Evolutionary conservation across 2,888 invertebrate species (phyloP), one percentile per base, ranked within the genome.

Genomic region (Synergus itoensis): DNA sequence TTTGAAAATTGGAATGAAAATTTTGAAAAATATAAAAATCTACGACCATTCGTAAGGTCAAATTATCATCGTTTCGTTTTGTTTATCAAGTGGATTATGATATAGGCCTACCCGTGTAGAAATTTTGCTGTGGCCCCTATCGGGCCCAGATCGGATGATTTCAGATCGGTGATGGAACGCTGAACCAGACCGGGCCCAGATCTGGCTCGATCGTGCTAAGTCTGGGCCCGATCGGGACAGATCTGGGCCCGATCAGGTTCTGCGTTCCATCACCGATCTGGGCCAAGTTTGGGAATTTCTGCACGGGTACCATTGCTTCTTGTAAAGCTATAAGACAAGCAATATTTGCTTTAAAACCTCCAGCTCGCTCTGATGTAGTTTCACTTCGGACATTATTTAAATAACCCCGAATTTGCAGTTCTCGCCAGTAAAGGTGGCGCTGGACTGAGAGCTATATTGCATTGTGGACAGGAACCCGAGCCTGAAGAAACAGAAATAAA

Each of bases 401-500:
- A 89, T 96, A 98, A 3, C 96, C 96, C 79, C 94, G 92, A 2
- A 89, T 90, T 75, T 94, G 93, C 36, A 98, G 93, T 69, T 96
- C 95, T 1, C 93, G 92, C 78, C 94, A 90, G 0, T 92, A n/a
- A 88, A 0, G 98, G 98, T 2, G 96, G 94, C 0, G 92, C 90
- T 0, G 98, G 98, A 0, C 98, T 98, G 36, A 99, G 93, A 0
- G 98, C 96, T 21, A 97, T 97, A 90, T 96, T 95, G 92, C 99
- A 99, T 90, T 98, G 97, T 0, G 98, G 98, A 90, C 99, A 99
- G 0, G 97, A 95, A 14, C 98, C 99, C 48, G 99, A 98, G 57
- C 98, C 97, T 97, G 86, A 7, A 92, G 87, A 85, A 82, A 79
- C 12, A 81, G 53, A 14, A 82, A 76, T 73, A 62, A 82, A 80